Evolutionary conservation across 2,113 vertebrate species (phyloP), one percentile per base, ranked within the genome.

Genomic region (Myotis davidii): DNA sequence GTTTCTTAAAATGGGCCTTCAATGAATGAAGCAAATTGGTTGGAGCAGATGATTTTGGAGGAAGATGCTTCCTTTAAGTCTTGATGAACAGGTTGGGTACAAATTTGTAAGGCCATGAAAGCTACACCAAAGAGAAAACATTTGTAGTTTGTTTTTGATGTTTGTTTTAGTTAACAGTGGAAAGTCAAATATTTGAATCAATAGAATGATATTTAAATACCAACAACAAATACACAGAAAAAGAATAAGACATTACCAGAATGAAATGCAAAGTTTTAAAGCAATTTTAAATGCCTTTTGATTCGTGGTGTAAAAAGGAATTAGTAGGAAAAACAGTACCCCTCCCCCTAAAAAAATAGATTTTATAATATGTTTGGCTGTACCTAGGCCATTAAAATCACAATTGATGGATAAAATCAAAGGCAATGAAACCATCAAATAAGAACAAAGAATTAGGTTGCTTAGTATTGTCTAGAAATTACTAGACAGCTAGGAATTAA

Each of bases 181-280:
- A 6, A 76, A 78, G 32, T 64, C 13, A 84, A 87, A 23, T 79
- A 74, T 84, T 85, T 96, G 78, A 61, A 96, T 39, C 14, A 59
- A n/a, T 13, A 90, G 25, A 90, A 86, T 90, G 32, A 69, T 87
- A 76, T 65, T 82, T 91, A 96, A 94, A 54, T 91, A 10, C 5
- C 56, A 94, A n/a, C 3, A 70, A 70, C 17, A 92, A 87, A 56
- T 9, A 70, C 50, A 59, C 18, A 59, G 1, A 32, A 48, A 76
- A 85, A 73, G 18, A 78, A 88, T 83, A 61, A 83, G 73, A 78
- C 1, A 59, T 23, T 88, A 54, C 27, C 18, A 10, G 23, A 84
- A 94, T 79, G 21, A 90, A 87, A 78, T 70, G 16, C 14, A 70
- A 48, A 52, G 25, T 65, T 86, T 0, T 52, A 91, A 87, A 93